These are phyloP conservation scores for Nannoperca australis DNA, from an alignment of 2,797 vertebrate species.

Conservation along the genomic window DNA sequence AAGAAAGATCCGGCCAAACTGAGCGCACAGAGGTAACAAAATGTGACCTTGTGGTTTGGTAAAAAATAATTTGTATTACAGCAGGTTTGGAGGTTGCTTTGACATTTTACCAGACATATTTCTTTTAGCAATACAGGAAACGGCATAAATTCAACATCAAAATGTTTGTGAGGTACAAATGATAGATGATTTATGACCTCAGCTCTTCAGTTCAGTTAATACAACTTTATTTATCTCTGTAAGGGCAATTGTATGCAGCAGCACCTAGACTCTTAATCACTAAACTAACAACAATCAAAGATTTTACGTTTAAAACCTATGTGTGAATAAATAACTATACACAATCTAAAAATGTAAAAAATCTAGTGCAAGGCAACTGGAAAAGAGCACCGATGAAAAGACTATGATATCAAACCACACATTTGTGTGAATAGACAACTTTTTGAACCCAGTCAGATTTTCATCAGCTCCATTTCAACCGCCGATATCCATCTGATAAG, in stretches of 20 bases:
- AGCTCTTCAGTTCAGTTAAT: background rate
- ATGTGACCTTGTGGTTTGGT: background rate
- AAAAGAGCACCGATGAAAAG: background rate
- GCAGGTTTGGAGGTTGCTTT: background rate
- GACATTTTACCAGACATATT: background rate
- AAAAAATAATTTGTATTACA: background rate
- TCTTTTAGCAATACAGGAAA: background rate
- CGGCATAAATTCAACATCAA: background rate
- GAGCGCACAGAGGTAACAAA: background rate
- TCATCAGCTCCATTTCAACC: background rate
- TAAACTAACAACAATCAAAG: background rate
- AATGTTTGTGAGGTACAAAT: background rate
- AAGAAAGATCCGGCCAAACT: background rate
- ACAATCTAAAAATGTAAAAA: too few relatives aligned
- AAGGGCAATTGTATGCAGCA: background rate
- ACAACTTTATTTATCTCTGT: background rate
- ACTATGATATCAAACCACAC: background rate
- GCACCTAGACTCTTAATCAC: background rate
- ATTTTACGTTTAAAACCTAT: background rate
- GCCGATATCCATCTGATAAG: background rate
- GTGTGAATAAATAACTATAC: background rate
- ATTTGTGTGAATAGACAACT: background rate
- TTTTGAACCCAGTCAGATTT: background rate
- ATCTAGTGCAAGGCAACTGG: too few relatives aligned
- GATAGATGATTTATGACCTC: background rate